A percentile compares a stretch with the other conserved stretches of the same genome.
These are phyloP conservation scores for Eonycteris spelaea DNA, from an alignment of 2,113 vertebrate species.

Conservation along the genomic window DNA sequence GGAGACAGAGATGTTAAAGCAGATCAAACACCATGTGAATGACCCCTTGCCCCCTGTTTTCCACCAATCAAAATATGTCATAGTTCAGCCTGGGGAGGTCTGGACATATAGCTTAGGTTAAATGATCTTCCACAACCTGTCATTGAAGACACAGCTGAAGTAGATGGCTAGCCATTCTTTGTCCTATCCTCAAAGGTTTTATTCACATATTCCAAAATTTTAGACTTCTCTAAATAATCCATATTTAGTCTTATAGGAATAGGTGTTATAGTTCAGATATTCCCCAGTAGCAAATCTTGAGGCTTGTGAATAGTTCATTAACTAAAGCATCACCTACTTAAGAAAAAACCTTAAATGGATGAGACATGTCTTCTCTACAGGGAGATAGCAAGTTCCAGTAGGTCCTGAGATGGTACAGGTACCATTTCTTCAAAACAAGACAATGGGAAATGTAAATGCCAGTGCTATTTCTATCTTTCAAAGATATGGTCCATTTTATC, in stretches of 20 bases:
- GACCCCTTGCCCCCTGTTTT: neutral
- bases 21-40: neutral
- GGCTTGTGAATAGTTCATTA: neutral
- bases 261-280: neutral
- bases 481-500: neutral
- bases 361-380: neutral
- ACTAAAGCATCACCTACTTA: conserved; percentile 10
- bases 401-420: neutral
- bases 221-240: conserved; percentile 7
- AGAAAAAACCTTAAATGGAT: neutral
- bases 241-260: neutral
- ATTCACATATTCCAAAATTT: neutral
- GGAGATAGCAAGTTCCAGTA: neutral
- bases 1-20: neutral
- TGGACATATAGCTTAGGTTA: neutral
- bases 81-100: neutral
- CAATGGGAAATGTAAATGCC: neutral
- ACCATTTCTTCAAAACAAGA: neutral
- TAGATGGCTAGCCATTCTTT: neutral
- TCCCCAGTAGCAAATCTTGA: neutral
- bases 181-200: neutral
- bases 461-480: neutral
- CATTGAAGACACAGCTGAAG: neutral
- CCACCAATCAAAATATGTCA: neutral
- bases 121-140: neutral